A percentile compares a stretch with the other conserved stretches of the same genome.
These are phyloP conservation scores for Malurus melanocephalus DNA, from an alignment of 2,113 vertebrate species.

Conservation along the genomic window DNA sequence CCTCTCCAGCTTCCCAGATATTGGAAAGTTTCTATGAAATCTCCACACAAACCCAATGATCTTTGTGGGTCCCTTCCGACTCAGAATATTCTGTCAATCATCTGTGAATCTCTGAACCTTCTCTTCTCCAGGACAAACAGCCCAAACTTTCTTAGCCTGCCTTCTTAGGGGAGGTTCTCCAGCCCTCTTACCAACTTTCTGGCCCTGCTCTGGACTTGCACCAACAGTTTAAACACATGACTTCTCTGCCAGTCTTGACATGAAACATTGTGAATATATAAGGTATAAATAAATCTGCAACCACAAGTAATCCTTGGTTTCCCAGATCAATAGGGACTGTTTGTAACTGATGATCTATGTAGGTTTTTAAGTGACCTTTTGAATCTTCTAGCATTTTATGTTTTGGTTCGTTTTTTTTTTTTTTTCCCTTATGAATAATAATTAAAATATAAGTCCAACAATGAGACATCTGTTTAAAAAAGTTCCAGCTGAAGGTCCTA, in stretches of 20 bases:
- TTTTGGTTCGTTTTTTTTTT: background rate
- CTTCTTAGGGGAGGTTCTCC: background rate
- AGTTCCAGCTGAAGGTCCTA: background rate
- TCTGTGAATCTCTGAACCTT: background rate
- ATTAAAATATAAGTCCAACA: background rate
- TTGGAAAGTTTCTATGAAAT: background rate
- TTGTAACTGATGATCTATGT: background rate
- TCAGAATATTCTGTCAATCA: background rate
- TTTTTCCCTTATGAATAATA: background rate
- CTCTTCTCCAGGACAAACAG: background rate
- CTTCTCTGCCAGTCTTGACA: background rate
- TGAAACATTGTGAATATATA: background rate
- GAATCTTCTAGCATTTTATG: background rate
- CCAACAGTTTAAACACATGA: background rate
- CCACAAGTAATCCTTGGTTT: background rate
- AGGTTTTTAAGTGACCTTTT: background rate
- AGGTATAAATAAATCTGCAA: background rate
- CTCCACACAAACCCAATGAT: background rate
- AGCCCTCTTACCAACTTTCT: background rate
- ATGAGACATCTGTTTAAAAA: background rate
- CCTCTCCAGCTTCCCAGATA: background rate
- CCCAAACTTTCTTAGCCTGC: background rate
- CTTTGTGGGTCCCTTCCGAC: background rate
- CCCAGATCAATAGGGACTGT: background rate
- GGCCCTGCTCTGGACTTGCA: background rate